phyloP scores from a whole-genome alignment of 2,888 invertebrate genomes.

The Allacma fusca region DNA sequence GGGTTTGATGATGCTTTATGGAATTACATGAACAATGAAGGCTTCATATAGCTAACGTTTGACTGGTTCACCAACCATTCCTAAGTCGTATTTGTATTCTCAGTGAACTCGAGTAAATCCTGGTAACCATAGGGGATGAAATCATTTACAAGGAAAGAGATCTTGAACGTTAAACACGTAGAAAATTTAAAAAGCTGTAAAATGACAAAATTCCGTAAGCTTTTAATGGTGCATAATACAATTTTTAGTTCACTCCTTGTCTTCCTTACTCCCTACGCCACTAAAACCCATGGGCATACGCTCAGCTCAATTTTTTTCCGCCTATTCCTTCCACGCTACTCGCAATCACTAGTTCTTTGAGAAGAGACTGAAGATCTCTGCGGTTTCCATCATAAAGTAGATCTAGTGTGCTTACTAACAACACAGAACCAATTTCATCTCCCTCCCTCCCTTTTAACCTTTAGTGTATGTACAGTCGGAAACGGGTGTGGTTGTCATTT shows the following conservation, averaged over 20 bases:
- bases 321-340: not conserved
- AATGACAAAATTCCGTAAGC: conserved; percentile 13
- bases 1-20: conserved; percentile 13
- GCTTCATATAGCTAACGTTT: not conserved
- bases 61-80: conserved; percentile 2
- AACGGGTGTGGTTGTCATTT: conserved; percentile 40
- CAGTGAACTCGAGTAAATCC: not conserved
- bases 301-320: not conserved
- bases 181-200: conserved; percentile 1
- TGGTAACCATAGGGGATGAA: not conserved
- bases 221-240: not conserved
- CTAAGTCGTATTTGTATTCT: not conserved
- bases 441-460: not conserved
- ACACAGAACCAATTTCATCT: not conserved
- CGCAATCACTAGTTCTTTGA: not conserved
- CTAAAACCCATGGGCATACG: not conserved
- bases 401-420: not conserved
- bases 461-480: not conserved
- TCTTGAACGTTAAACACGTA: not conserved
- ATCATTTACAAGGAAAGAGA: not conserved
- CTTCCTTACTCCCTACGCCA: not conserved
- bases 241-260: not conserved
- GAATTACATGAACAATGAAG: conserved; percentile 16
- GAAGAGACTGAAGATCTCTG: not conserved
- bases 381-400: conserved; percentile 11